Evolutionary conservation across 2,113 vertebrate genomes (phyloP).

Genomic region (human (Homo sapiens)): GRCh38 chr7:1434001-1434500

Average conservation of each 20-base stretch:
- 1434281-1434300: fast-evolving
- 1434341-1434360: fast-evolving
- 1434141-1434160: fast-evolving
- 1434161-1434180: neutral
- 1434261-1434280: fast-evolving
- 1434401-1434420: neutral
- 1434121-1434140: fast-evolving
- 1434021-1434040: neutral
- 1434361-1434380: fast-evolving
- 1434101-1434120: neutral
- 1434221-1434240: neutral
- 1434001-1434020: neutral
- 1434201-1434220: neutral
- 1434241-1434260: neutral
- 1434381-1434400: conserved; percentile 57
- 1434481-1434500: no score
- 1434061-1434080: no score
- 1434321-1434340: fast-evolving
- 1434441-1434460: neutral
- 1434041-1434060: neutral
- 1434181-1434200: neutral
- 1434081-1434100: neutral
- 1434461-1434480: no score
- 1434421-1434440: neutral
- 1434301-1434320: fast-evolving